phyloP scores from a whole-genome alignment of 35 echinoderm and acorn worm genomes.

The Eucidaris tribuloides region DNA sequence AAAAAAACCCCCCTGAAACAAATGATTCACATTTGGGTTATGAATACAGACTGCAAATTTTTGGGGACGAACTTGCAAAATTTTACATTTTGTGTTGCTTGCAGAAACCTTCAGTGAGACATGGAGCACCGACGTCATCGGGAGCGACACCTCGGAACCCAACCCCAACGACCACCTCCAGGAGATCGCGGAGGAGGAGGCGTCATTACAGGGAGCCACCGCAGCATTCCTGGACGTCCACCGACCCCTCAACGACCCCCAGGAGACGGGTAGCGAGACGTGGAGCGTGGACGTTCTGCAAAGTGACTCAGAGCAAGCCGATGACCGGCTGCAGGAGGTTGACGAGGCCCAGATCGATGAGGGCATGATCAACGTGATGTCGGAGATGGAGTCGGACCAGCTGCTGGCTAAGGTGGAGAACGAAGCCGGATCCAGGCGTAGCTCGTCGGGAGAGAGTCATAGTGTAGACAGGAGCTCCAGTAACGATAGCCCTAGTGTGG shows the following conservation, averaged over 20 bases:
- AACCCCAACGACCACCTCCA: conserved; percentile 90
- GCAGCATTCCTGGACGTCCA: conserved; percentile 42
- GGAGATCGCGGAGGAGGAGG: conserved; percentile 78
- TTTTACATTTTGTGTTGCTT: neutral
- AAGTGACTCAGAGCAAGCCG: conserved; percentile 70
- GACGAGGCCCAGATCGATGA: conserved; percentile 66
- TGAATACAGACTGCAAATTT: too few species aligned
- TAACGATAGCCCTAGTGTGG: conserved; percentile 72
- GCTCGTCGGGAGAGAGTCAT: conserved; percentile 63
- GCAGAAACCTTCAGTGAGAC: conserved; percentile 77
- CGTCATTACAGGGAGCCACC: conserved; percentile 11
- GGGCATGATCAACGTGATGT: conserved; percentile 19
- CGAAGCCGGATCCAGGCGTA: conserved; percentile 74
- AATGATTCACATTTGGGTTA: too few species aligned
- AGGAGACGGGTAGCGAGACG: conserved; percentile 91
- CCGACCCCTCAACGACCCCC: conserved; percentile 35
- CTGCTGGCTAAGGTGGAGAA: conserved; percentile 51
- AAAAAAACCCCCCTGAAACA: too few species aligned
- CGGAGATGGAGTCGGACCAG: conserved; percentile 52
- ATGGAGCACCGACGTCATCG: conserved; percentile 96
- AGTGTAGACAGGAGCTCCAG: conserved; percentile 78
- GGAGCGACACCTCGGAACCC: conserved; percentile 81
- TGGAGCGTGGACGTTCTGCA: conserved; percentile 96
- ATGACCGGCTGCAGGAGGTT: conserved; percentile 74
- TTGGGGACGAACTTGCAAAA: too few species aligned